A percentile compares a stretch with the other conserved stretches of the same genome.
phyloP scores from a whole-genome alignment of 2,888 invertebrate genomes.

The Trypoxylon attenuatum region DNA sequence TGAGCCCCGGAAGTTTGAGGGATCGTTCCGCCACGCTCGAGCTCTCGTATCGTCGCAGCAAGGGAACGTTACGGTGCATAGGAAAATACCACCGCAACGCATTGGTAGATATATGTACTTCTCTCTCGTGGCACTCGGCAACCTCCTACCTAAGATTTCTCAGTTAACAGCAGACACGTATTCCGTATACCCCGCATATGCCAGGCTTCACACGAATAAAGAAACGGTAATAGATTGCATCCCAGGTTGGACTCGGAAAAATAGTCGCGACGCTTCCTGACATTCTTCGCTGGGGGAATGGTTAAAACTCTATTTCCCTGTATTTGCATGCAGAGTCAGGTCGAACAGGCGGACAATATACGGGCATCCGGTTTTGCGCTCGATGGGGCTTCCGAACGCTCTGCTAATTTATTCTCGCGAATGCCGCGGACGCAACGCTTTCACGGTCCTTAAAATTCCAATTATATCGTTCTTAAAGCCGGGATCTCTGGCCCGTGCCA shows the following conservation, averaged over 20 bases:
- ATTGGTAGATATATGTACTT: constrained; percentile 9
- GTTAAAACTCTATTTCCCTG: background rate
- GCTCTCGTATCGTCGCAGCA: constrained; percentile 11
- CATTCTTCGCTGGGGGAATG: background rate
- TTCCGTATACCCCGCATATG: constrained; percentile 10
- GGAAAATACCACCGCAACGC: constrained; percentile 24
- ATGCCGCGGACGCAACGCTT: constrained; percentile 23
- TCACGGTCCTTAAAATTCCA: constrained; percentile 35
- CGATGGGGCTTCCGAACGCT: background rate
- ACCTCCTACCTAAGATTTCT: constrained; percentile 34
- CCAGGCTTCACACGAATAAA: constrained; percentile 21
- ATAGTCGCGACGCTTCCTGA: constrained; percentile 13
- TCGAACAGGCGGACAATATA: background rate
- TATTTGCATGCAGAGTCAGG: background rate
- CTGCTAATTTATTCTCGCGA: background rate
- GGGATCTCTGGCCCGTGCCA: too few relatives aligned
- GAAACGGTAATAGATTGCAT: constrained; percentile 22
- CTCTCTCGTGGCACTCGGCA: background rate
- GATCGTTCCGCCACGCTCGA: constrained; percentile 11
- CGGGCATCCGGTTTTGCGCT: background rate
- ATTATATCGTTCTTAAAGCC: constrained; percentile 35
- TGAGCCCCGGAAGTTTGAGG: constrained; percentile 10
- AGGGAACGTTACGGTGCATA: constrained; percentile 27
- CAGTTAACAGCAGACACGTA: constrained; percentile 21
- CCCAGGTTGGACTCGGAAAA: constrained; percentile 14